Percentiles rank a stretch among this genome's conserved stretches.
These are phyloP conservation scores for Tenebrosternarchus preto DNA, from an alignment of 2,113 vertebrate genomes.

Conservation along the genomic window DNA sequence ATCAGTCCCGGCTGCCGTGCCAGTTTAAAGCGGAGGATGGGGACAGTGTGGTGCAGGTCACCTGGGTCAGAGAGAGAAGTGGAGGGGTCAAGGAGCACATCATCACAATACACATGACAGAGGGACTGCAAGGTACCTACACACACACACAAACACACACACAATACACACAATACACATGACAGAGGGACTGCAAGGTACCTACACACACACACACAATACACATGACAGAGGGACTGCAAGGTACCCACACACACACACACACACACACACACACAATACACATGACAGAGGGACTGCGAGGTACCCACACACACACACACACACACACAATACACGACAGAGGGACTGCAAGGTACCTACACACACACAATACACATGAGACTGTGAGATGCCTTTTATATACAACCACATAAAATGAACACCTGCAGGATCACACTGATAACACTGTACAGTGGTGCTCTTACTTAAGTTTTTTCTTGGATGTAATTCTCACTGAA, in stretches of 20 bases:
- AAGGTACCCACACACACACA: slow-evolving; percentile 45
- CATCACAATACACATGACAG: slow-evolving; percentile 64
- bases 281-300: too few relatives aligned
- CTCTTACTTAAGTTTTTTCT: too few relatives aligned
- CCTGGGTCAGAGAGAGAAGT: slow-evolving; percentile 65
- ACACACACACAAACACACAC: background rate
- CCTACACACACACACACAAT: slow-evolving; percentile 36
- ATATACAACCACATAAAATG: slow-evolving; percentile 32
- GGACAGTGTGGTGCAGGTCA: slow-evolving; percentile 71
- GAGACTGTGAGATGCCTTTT: too few relatives aligned
- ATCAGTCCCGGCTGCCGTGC: slow-evolving; percentile 69
- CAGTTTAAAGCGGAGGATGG: slow-evolving; percentile 46
- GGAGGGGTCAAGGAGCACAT: slow-evolving; percentile 66
- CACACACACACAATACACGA: slow-evolving; percentile 57
- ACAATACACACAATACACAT: background rate
- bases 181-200: too few relatives aligned
- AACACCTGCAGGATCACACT: slow-evolving; percentile 46
- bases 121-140: slow-evolving; percentile 65
- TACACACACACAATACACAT: background rate
- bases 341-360: slow-evolving; percentile 64
- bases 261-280: too few relatives aligned
- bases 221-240: slow-evolving; percentile 60
- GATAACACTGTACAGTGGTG: background rate
- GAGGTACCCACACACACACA: too few relatives aligned
- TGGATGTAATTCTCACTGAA: too few relatives aligned